Evolutionary conservation across 92 coral and sea anemone genomes (phyloP).

Genomic region (Phenganax marumi): DNA sequence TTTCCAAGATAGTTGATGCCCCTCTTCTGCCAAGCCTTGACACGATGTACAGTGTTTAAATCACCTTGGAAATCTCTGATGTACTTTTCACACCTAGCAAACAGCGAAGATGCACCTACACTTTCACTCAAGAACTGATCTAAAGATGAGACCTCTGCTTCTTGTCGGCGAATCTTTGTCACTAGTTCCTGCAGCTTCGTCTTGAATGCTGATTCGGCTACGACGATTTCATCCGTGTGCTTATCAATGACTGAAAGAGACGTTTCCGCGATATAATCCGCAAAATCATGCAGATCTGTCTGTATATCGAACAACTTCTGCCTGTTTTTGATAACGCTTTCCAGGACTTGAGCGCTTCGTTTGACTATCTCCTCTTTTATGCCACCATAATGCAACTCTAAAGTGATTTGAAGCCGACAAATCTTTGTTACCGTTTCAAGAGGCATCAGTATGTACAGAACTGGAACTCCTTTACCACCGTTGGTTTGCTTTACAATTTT

Average conservation of each 20-base stretch:
- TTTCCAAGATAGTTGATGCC: neutral
- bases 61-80: neutral
- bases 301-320: neutral
- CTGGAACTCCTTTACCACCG: neutral
- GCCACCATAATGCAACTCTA: neutral
- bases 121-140: neutral
- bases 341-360: neutral
- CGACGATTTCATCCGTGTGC: neutral
- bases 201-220: neutral
- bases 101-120: neutral
- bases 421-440: constrained; percentile 3
- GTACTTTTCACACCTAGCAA: neutral
- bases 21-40: neutral
- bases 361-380: neutral
- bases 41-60: neutral
- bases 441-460: neutral
- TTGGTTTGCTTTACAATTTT: constrained; percentile 8
- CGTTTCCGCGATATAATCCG: neutral
- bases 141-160: neutral
- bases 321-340: neutral
- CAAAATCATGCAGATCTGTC: neutral
- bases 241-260: neutral
- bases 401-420: neutral
- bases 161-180: constrained; percentile 1
- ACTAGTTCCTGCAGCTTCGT: neutral